Conservation (phyloP, 2,888 invertebrate genomes). For the Heliconius aoede region DNA sequence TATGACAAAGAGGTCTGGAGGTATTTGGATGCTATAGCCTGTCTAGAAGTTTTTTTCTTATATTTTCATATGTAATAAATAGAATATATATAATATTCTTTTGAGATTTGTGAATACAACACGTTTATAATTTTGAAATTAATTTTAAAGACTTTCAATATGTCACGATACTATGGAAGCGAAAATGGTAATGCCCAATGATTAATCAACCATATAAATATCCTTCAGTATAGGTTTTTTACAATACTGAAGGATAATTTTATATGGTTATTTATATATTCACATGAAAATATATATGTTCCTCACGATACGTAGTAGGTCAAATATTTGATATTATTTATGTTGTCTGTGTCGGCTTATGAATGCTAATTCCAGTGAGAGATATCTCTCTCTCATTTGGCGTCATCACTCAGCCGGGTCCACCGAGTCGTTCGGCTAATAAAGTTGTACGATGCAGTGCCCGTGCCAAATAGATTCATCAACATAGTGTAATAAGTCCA, state of each 20-base stretch:
- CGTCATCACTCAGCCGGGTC: conserved; percentile 67
- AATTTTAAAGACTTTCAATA: too few species aligned
- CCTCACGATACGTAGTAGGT: conserved; percentile 46
- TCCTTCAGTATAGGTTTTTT: too few species aligned
- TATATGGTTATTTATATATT: too few species aligned
- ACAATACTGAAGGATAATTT: too few species aligned
- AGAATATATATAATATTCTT: too few species aligned
- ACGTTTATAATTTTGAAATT: too few species aligned
- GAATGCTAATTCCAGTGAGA: conserved; percentile 77
- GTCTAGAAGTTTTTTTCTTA: neutral
- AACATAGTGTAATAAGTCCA: conserved; percentile 13
- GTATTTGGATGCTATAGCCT: neutral
- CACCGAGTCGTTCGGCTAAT: conserved; percentile 50
- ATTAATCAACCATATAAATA: too few species aligned
- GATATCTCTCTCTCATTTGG: conserved; percentile 75
- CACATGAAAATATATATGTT: neutral
- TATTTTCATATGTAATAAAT: too few species aligned
- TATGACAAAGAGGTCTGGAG: conserved; percentile 52
- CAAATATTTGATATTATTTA: conserved; percentile 70
- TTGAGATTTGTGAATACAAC: too few species aligned
- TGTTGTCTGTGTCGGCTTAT: conserved; percentile 73
- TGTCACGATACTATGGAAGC: too few species aligned
- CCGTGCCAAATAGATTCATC: conserved; percentile 32
- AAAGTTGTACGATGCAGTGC: conserved; percentile 55
- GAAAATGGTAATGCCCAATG: too few species aligned